Base-by-base conservation (phyloP, 2,797 vertebrate genomes). In the Botia almorhae region DNA sequence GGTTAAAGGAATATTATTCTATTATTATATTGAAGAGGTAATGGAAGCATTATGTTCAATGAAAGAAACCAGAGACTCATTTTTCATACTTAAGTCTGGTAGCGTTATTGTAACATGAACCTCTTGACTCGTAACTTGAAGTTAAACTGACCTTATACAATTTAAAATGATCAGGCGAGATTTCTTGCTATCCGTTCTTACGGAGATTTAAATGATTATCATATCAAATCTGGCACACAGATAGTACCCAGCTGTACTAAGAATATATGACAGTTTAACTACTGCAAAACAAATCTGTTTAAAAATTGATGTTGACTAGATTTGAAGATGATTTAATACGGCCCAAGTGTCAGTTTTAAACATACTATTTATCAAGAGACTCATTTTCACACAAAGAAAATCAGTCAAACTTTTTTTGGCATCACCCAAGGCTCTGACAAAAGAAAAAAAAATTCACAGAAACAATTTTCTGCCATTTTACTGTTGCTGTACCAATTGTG, bases 261-360 rank as follows among this genome's bases (percentile, higher is more conserved):
- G 48, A 65, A 43, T 60, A 48, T 21, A 48, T 23, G 0, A 7
- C 7, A 48, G 1, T 58, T 68, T 69, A 58, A 77, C 64, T 46
- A 13, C 10, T 7, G 26, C 67, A 21, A 67, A 80, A 72, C 26
- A 68, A 60, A 50, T 21, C 39, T 48, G 14, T 51, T 74, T 65
- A 58, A 33, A 65, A 61, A 74, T n/a, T 17, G n/a, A 74, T 51
- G 51, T 50, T 90, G 85, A 88, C 88, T 90, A 91, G 89, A 89
- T 91, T 92, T 90, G 87, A 85, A 88, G 90, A 87, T 93, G 90
- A 94, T 93, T 95, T 91, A 91, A 93, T 88, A 88, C 93, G 86
- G 90, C 90, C 93, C 93, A 90, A 89, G 90, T 90, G 90, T 93
- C 90, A 94, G 91, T 90, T 87, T 86, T 91, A 88, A 85, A 87